Percentiles rank a stretch among this genome's conserved stretches.
These are phyloP conservation scores for Chiloscyllium punctatum DNA, from an alignment of 2,797 vertebrate genomes.

Conservation along the genomic window DNA sequence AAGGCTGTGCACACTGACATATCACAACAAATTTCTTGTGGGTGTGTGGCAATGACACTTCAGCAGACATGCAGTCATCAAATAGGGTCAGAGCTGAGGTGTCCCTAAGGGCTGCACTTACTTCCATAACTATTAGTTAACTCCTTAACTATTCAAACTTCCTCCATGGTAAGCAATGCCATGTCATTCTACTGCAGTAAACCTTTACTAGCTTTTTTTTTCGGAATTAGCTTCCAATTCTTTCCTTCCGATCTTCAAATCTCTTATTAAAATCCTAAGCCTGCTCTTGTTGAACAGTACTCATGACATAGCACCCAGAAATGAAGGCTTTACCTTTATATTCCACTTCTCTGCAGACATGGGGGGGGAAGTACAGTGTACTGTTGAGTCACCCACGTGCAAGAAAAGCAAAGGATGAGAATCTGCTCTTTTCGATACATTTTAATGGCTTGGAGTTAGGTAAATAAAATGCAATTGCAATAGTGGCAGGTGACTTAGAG, in stretches of 20 bases:
- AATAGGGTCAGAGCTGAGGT: neutral
- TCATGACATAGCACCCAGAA: neutral
- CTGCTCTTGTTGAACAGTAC: neutral
- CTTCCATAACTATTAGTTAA: neutral
- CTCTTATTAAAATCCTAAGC: neutral
- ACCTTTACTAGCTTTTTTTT: neutral
- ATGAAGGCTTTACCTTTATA: neutral
- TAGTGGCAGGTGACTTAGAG: neutral
- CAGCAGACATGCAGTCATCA: neutral
- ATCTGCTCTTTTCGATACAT: neutral
- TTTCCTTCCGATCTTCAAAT: neutral
- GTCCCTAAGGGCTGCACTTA: neutral
- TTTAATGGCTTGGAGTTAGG: neutral
- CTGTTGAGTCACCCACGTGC: neutral
- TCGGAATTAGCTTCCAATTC: neutral
- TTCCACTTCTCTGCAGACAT: neutral
- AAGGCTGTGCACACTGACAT: neutral
- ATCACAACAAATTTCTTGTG: conserved; percentile 3
- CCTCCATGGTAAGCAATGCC: neutral
- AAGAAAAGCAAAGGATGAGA: neutral
- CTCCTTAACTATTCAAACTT: neutral
- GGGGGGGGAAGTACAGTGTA: neutral
- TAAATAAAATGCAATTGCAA: neutral
- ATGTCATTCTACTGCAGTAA: neutral
- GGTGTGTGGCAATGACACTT: neutral